Evolutionary conservation across 2,888 invertebrate genomes (phyloP).

Genomic region (Mimachlamys varia): DNA sequence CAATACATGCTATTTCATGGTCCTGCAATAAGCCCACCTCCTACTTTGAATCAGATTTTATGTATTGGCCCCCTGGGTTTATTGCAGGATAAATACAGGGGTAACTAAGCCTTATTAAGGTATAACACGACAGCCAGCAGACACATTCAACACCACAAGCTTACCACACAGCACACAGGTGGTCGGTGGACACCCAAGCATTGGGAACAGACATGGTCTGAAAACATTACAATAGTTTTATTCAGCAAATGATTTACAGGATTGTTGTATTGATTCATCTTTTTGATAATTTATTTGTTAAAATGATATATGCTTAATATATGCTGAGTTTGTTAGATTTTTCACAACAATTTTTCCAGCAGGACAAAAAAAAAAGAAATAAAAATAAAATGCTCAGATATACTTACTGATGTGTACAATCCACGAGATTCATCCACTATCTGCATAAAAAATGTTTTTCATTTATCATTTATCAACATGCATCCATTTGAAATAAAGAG

Average conservation of each 20-base stretch:
- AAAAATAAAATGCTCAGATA: not conserved
- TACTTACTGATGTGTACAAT: conserved; percentile 71
- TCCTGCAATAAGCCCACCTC: too few species aligned
- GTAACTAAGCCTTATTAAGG: too few species aligned
- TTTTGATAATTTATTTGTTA: too few species aligned
- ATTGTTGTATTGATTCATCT: too few species aligned
- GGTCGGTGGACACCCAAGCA: conserved; percentile 94
- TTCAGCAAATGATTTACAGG: too few species aligned
- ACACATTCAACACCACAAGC: conserved; percentile 40
- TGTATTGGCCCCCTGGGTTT: too few species aligned
- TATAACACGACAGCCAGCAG: not conserved
- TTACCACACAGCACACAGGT: conserved; percentile 93
- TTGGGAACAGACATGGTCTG: conserved; percentile 89
- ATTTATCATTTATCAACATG: not conserved
- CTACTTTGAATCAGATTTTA: too few species aligned
- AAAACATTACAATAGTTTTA: conserved; percentile 38
- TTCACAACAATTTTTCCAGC: too few species aligned
- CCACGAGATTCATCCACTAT: conserved; percentile 64
- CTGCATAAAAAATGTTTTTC: conserved; percentile 53
- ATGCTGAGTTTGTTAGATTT: too few species aligned
- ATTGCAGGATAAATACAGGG: too few species aligned
- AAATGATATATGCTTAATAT: too few species aligned
- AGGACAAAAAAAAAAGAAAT: not conserved
- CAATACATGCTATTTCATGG: too few species aligned
- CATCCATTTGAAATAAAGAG: not conserved